phyloP scores from a whole-genome alignment of 2,888 invertebrate genomes.

The Platycheirus rosarum region DNA sequence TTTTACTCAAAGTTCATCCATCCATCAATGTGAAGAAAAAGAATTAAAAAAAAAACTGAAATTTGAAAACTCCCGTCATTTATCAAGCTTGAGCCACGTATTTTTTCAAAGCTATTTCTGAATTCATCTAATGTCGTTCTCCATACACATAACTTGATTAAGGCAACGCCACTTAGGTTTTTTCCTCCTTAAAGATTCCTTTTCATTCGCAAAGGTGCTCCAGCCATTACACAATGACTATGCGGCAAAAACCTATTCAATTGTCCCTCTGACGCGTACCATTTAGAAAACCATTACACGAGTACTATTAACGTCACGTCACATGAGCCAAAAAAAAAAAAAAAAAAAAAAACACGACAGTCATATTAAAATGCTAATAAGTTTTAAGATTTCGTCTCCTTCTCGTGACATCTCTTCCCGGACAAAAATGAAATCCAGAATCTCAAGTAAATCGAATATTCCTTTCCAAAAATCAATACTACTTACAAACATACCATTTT shows the following conservation, averaged over 20 bases:
- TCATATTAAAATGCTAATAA: slow-evolving; percentile 70
- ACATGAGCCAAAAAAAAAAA: neutral
- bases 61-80: slow-evolving; percentile 19
- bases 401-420: slow-evolving; percentile 14
- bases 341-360: slow-evolving; percentile 22
- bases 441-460: slow-evolving; percentile 22
- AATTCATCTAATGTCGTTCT: slow-evolving; percentile 51
- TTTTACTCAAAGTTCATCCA: slow-evolving; percentile 23
- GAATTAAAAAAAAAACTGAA: neutral
- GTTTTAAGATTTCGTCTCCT: slow-evolving; percentile 21
- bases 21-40: slow-evolving; percentile 15
- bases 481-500: too few species aligned
- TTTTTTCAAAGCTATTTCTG: slow-evolving; percentile 8
- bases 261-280: slow-evolving; percentile 39
- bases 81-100: slow-evolving; percentile 14
- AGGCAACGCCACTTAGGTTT: neutral
- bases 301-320: slow-evolving; percentile 48
- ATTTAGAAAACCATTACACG: slow-evolving; percentile 53
- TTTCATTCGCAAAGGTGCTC: neutral
- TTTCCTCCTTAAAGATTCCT: slow-evolving; percentile 14
- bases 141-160: slow-evolving; percentile 7
- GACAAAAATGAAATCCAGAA: slow-evolving; percentile 1
- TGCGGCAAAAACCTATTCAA: slow-evolving; percentile 38
- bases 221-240: slow-evolving; percentile 8
- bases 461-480: slow-evolving; percentile 18